Evolutionary conservation across 2,797 vertebrate species (phyloP).

Genomic region (Taenioides sp.): DNA sequence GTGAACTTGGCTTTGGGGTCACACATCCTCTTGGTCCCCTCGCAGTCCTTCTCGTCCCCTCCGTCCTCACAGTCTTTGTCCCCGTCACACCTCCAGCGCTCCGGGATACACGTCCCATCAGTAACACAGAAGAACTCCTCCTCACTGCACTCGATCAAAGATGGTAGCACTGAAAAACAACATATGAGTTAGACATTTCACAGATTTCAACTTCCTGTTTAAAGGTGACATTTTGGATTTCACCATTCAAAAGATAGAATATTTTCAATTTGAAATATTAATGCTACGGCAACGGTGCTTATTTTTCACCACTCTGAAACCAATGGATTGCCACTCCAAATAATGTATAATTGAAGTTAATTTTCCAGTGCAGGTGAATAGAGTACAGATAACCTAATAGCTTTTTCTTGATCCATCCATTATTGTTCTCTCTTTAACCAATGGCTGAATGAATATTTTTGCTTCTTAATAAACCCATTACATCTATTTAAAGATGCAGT

Average conservation of each 20-base stretch:
- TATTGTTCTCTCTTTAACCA: not conserved
- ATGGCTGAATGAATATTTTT: no score
- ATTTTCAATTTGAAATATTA: no score
- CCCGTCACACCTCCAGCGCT: conserved; percentile 93
- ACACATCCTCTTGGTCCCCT: conserved; percentile 86
- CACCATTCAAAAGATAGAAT: no score
- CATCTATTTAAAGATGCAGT: no score
- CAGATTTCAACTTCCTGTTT: no score
- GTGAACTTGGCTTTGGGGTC: conserved; percentile 95
- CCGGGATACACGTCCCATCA: conserved; percentile 91
- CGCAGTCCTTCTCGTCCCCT: conserved; percentile 90
- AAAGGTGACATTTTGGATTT: no score
- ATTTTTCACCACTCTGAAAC: no score
- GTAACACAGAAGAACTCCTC: conserved; percentile 91
- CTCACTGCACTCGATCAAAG: conserved; percentile 83
- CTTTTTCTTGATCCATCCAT: not conserved
- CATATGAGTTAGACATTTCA: conserved; percentile 15
- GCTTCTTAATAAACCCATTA: no score
- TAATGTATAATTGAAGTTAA: no score
- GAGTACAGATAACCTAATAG: not conserved
- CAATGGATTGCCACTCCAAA: no score
- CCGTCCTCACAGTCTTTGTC: conserved; percentile 98
- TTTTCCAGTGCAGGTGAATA: no score
- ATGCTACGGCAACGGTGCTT: no score
- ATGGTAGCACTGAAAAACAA: conserved; percentile 78